Evolutionary conservation across 92 coral and sea anemone genomes (phyloP), one percentile per base, ranked within the genome.

Genomic region (Desmophyllum pertusum): DNA sequence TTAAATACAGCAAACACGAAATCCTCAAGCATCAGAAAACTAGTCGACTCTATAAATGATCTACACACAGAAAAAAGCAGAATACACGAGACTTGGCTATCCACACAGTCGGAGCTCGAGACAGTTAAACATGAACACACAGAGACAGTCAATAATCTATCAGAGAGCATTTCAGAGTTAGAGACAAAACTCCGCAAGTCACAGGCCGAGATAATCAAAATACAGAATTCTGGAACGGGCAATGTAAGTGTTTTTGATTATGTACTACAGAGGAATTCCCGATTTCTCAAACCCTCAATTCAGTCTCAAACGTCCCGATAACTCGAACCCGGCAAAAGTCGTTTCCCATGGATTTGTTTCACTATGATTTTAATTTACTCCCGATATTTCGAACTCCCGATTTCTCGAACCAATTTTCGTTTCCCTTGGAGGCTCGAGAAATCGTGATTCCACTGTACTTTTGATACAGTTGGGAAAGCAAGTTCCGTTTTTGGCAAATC

Each of bases 31-130:
- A 87, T 94, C 13, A 83, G 84, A 57, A 94, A 94, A 46, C 94
- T 96, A 5, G 98, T 96, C 19, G 95, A 96, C 76, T 90, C 98
- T 0, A 92, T 96, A 53, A 96, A 91, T 71, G 91, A 88, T 37
- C 81, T 96, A 3, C 95, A 91, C 68, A 73, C 83, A 19, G 98
- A 96, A 63, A 96, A 96, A 81, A 95, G 89, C 73, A 85, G 95
- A 38, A 88, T 92, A 43, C 85, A 93, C 65, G 99, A 94, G 80
- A 85, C 91, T 10, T 87, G 94, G 93, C 92, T 96, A 36, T 92
- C 98, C 4, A 90, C 95, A 0, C 98, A 94, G 88, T 92, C 99
- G 0, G 98, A 96, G 80, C 93, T 96, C 17, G 99, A 96, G 62
- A 84, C 83, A 68, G 88, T 87, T 4, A 89, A 90, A 41, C 93